phyloP scores from a whole-genome alignment of 2,797 vertebrate species.

The Momotus momota region DNA sequence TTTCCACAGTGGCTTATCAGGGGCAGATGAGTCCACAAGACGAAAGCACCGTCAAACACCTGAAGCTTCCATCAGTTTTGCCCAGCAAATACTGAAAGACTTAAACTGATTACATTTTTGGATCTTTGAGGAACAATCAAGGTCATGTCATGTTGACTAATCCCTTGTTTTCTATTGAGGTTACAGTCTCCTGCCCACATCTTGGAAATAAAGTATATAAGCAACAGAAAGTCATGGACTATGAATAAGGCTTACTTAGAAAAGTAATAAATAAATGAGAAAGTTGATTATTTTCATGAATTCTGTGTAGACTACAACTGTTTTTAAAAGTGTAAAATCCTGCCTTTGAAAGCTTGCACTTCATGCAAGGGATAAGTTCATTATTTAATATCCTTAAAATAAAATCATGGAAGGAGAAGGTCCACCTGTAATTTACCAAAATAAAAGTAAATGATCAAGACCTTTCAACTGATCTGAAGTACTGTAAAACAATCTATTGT shows the following conservation, averaged over 20 bases:
- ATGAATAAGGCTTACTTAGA: neutral
- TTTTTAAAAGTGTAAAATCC: neutral
- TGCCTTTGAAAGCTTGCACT: neutral
- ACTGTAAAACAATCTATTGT: neutral
- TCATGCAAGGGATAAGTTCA: neutral
- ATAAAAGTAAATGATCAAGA: neutral
- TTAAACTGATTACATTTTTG: neutral
- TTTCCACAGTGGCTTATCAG: neutral
- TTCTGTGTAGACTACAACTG: neutral
- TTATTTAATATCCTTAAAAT: neutral
- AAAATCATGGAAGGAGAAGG: neutral
- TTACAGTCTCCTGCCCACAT: neutral
- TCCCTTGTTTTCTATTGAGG: neutral
- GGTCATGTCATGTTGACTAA: neutral
- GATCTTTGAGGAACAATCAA: neutral
- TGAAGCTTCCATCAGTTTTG: neutral
- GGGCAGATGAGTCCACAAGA: neutral
- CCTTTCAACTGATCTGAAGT: neutral
- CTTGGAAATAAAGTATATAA: neutral
- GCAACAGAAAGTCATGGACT: neutral
- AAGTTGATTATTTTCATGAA: neutral
- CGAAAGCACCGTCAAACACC: neutral
- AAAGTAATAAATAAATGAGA: neutral
- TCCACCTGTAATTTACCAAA: neutral
- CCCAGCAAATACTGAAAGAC: neutral